Evolutionary conservation across 2,888 invertebrate genomes (phyloP).

Genomic region (Argyresthia albistria): DNA sequence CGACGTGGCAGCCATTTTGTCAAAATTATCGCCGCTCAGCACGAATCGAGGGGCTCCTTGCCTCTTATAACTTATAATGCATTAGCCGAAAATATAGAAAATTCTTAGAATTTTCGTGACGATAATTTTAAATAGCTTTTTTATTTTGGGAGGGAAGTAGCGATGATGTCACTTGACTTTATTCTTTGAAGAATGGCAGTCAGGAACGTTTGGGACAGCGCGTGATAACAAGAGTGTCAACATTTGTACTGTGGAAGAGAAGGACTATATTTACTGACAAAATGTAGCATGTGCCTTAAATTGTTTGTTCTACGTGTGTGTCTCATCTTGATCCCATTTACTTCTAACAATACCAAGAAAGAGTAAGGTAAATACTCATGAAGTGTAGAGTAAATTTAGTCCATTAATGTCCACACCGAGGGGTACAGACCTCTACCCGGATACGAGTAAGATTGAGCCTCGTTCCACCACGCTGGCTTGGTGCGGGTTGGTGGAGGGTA

Average conservation of each 20-base stretch:
- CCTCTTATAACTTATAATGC: slow-evolving; percentile 44
- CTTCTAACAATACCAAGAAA: too few relatives aligned
- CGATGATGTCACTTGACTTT: background rate
- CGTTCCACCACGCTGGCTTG: too few relatives aligned
- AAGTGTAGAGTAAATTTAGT: too few relatives aligned
- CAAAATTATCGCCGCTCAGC: slow-evolving; percentile 65
- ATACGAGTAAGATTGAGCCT: too few relatives aligned
- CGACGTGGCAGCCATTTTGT: slow-evolving; percentile 64
- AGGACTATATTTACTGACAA: too few relatives aligned
- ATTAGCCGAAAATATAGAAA: slow-evolving; percentile 26
- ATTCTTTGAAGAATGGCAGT: background rate
- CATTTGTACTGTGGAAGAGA: background rate
- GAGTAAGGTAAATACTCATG: too few relatives aligned
- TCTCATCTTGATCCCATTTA: too few relatives aligned
- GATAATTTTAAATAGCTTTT: background rate
- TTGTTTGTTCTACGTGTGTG: too few relatives aligned
- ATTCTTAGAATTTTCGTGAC: background rate
- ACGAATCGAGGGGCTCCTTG: slow-evolving; percentile 48
- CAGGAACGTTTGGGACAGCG: background rate
- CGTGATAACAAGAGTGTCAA: background rate
- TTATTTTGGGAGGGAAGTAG: background rate
- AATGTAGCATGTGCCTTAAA: too few relatives aligned
- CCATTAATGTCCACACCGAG: too few relatives aligned
- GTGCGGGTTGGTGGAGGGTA: too few relatives aligned
- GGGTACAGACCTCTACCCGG: too few relatives aligned